These are phyloP conservation scores for Gadus macrocephalus DNA, from an alignment of 2,113 vertebrate genomes.

Conservation along the genomic window DNA sequence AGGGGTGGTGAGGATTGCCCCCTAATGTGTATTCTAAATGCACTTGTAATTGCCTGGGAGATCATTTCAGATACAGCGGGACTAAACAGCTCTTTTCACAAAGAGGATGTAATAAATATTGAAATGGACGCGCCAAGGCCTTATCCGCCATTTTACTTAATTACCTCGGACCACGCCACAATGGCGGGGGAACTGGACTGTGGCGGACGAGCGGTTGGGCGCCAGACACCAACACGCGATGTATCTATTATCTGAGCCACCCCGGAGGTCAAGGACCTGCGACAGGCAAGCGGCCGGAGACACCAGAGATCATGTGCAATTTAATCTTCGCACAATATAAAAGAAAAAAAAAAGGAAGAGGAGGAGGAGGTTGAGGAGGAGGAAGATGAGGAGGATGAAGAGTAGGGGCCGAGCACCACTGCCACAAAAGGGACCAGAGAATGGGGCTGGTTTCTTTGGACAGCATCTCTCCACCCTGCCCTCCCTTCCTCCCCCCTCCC, in stretches of 20 bases:
- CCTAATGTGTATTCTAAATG: constrained; percentile 64
- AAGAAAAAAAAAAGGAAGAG: constrained; percentile 76
- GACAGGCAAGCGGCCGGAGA: constrained; percentile 81
- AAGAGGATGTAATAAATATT: constrained; percentile 81
- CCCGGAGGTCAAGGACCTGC: constrained; percentile 86
- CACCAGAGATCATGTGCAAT: constrained; percentile 96
- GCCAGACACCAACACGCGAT: constrained; percentile 76
- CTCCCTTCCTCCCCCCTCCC: constrained; percentile 48
- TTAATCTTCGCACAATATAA: constrained; percentile 90
- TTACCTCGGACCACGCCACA: constrained; percentile 89
- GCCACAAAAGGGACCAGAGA: constrained; percentile 67
- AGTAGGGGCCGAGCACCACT: constrained; percentile 63
- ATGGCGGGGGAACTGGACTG: constrained; percentile 87
- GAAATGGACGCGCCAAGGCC: constrained; percentile 68
- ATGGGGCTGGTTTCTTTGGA: constrained; percentile 54
- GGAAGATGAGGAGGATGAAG: constrained; percentile 78
- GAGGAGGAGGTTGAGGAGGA: constrained; percentile 30
- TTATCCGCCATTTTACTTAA: constrained; percentile 87
- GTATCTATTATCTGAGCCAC: constrained; percentile 93
- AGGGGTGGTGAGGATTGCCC: constrained; percentile 58
- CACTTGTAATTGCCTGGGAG: constrained; percentile 69
- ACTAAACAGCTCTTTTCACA: constrained; percentile 69
- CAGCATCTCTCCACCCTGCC: constrained; percentile 18
- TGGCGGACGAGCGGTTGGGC: constrained; percentile 75
- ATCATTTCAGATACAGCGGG: constrained; percentile 67